Evolutionary conservation across 2,888 invertebrate genomes (phyloP), one percentile per base, ranked within the genome.

Genomic region (Incurvaria masculella): DNA sequence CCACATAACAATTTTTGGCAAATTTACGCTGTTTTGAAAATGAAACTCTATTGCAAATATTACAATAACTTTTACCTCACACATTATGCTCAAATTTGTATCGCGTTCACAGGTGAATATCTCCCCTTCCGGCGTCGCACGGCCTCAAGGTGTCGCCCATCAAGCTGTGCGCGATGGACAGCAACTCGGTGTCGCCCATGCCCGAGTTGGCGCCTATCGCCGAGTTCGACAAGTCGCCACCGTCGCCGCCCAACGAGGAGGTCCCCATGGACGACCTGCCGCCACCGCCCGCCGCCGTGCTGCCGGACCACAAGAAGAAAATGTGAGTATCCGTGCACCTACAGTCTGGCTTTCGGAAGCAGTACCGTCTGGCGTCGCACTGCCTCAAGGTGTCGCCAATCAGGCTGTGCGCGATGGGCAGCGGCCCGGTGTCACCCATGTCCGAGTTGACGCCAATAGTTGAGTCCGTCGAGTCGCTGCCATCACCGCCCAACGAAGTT

Each of bases 211-310:
- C 86, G 48, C 86, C 86, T 23, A 86, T 86, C 55, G 85, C 86
- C 44, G 86, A 86, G 72, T 86, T 86, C 61, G 86, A 86, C 63
- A 85, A 85, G 70, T 84, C 85, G 8, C 85, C 85, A 26, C 85
- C 85, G 6, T 84, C 84, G 55, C 85, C 85, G 33, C 84, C 84
- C 26, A 80, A 80, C 56, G 80, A 80, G 55, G 80, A 79, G 59
- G 76, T 84, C 48, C 82, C 84, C 1, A 82, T 84, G 81, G 85
- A 85, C 53, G 84, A 85, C 59, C 67, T 85, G 54, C 85, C 85
- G 16, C 83, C 85, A 38, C 84, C 85, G 8, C 84, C 83, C 4
- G 80, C 81, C 16, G 80, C 81, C 54, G 81, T 84, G 53, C 79
- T 78, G 53, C 62, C 80, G n/a, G 82, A 82, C 55, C 81, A 79